phyloP scores from a whole-genome alignment of 2,888 invertebrate species.

The Phlogophora meticulosa region DNA sequence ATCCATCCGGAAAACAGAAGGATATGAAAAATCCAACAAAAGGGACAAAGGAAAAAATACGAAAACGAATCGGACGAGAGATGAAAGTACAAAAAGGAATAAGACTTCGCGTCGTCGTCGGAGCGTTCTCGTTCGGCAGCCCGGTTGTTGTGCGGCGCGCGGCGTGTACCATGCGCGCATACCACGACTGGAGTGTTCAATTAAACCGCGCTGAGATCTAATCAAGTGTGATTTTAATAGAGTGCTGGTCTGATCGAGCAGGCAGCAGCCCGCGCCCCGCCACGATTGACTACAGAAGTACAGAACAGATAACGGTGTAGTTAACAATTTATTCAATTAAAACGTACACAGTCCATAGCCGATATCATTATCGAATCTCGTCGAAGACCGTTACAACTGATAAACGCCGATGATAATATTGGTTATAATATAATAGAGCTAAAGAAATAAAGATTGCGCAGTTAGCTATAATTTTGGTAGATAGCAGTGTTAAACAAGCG shows the following conservation, averaged over 20 bases:
- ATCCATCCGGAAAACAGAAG: conserved; percentile 87
- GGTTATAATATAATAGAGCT: conserved; percentile 26
- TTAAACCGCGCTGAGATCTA: conserved; percentile 84
- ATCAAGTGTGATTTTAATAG: conserved; percentile 88
- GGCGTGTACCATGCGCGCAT: conserved; percentile 82
- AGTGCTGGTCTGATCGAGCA: conserved; percentile 78
- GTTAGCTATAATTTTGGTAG: conserved; percentile 57
- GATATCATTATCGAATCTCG: conserved; percentile 75
- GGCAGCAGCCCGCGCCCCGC: conserved; percentile 61
- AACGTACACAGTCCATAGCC: conserved; percentile 68
- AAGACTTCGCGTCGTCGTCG: conserved; percentile 58
- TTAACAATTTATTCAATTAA: conserved; percentile 75
- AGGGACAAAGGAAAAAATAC: conserved; percentile 81
- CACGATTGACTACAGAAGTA: conserved; percentile 70
- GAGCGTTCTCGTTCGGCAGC: conserved; percentile 70
- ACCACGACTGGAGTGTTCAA: conserved; percentile 82
- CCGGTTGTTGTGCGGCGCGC: conserved; percentile 66
- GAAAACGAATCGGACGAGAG: conserved; percentile 80
- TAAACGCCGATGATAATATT: conserved; percentile 66
- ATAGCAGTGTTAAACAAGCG: conserved; percentile 52
- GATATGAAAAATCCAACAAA: conserved; percentile 87
- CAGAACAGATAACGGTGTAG: conserved; percentile 75
- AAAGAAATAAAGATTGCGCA: conserved; percentile 62
- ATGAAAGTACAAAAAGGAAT: conserved; percentile 76
- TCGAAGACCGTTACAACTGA: conserved; percentile 73